Evolutionary conservation across 2,888 invertebrate species (phyloP).

Genomic region (Pammene fasciana): DNA sequence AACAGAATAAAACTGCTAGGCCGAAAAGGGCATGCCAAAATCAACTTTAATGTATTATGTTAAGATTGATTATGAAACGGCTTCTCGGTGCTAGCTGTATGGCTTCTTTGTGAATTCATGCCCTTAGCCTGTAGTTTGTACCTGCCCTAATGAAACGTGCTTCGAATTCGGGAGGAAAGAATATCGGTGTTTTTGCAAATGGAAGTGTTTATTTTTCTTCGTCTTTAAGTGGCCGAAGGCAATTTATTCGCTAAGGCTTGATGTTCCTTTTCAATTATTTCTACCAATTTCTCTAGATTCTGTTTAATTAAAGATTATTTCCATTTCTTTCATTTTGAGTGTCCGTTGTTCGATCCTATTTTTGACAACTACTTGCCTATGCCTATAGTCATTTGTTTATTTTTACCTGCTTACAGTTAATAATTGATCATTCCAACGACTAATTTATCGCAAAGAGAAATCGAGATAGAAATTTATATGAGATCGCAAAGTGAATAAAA

Average conservation of each 20-base stretch:
- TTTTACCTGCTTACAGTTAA: too few species aligned
- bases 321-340: too few species aligned
- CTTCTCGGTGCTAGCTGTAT: background rate
- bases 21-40: conserved; percentile 20
- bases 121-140: conserved; percentile 34
- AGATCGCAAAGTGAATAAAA: too few species aligned
- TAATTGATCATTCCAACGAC: too few species aligned
- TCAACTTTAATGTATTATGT: conserved; percentile 22
- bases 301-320: background rate
- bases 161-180: conserved; percentile 25
- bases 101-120: conserved; percentile 24
- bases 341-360: too few species aligned
- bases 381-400: too few species aligned
- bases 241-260: background rate
- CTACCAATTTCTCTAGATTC: background rate
- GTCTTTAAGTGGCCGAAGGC: conserved; percentile 15
- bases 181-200: conserved; percentile 21
- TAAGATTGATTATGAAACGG: conserved; percentile 17
- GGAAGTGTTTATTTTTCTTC: conserved; percentile 5
- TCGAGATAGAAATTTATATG: too few species aligned
- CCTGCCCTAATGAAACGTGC: conserved; percentile 39
- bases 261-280: background rate
- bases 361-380: too few species aligned
- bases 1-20: conserved; percentile 30
- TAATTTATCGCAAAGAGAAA: too few species aligned